These are phyloP conservation scores for Sebastes aleutianus DNA, from an alignment of 2,797 vertebrate species.

Conservation along the genomic window DNA sequence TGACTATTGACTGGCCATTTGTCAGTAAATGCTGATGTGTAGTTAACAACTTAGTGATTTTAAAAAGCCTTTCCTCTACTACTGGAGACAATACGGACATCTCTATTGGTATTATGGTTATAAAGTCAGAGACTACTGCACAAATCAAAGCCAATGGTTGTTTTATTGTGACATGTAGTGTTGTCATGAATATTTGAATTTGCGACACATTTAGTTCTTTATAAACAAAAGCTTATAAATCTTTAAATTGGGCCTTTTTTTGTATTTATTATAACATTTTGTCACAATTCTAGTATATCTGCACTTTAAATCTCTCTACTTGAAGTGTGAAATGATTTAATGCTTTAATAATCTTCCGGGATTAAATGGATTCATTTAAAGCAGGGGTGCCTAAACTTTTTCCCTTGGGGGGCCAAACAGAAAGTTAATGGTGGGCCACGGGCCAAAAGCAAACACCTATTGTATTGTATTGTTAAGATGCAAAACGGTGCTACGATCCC, in stretches of 20 bases:
- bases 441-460: too few species aligned
- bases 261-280: not conserved
- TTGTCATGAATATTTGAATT: slow-evolving; percentile 16
- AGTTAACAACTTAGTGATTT: not conserved
- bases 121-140: not conserved
- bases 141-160: not conserved
- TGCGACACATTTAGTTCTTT: not conserved
- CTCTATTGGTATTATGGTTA: not conserved
- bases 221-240: not conserved
- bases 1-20: slow-evolving; percentile 18
- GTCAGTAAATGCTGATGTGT: slow-evolving; percentile 9
- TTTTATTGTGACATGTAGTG: slow-evolving; percentile 13
- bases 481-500: too few species aligned
- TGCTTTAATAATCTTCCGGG: not conserved
- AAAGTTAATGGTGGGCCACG: too few species aligned
- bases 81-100: not conserved
- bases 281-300: not conserved
- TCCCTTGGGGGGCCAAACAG: too few species aligned
- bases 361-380: not conserved
- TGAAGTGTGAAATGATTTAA: slow-evolving; percentile 9
- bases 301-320: not conserved
- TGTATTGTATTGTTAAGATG: too few species aligned
- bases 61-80: slow-evolving; percentile 10
- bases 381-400: not conserved
- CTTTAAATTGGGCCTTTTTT: not conserved